phyloP scores from a whole-genome alignment of 2,888 invertebrate genomes.

The Crepidodera aurea region DNA sequence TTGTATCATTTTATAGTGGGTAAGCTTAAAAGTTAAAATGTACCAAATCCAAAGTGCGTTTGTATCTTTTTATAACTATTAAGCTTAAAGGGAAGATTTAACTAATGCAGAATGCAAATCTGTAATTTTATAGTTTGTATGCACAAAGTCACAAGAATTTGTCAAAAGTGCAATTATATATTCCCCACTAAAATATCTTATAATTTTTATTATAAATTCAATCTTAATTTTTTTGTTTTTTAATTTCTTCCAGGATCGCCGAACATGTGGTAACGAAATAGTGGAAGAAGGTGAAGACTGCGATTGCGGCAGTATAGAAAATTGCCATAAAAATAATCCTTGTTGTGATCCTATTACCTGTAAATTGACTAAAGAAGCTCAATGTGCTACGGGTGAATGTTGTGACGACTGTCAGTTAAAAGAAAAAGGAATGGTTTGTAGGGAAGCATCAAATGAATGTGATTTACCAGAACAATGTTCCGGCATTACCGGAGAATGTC shows the following conservation, averaged over 20 bases:
- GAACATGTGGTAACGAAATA: conserved; percentile 92
- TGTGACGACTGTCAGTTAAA: conserved; percentile 88
- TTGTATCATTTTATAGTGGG: too few relatives aligned
- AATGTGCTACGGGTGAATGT: conserved; percentile 93
- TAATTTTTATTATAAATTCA: too few relatives aligned
- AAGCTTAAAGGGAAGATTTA: too few relatives aligned
- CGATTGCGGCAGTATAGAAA: conserved; percentile 93
- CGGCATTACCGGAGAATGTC: conserved; percentile 89
- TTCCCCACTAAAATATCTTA: too few relatives aligned
- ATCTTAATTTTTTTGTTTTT: too few relatives aligned
- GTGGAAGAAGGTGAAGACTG: conserved; percentile 97
- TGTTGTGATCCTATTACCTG: conserved; percentile 99
- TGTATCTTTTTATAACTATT: too few relatives aligned
- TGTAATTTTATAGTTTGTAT: too few relatives aligned
- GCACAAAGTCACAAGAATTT: too few relatives aligned
- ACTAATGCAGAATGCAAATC: too few relatives aligned
- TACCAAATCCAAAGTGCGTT: too few relatives aligned
- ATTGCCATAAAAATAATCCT: conserved; percentile 86
- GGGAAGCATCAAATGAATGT: conserved; percentile 89
- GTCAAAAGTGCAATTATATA: too few relatives aligned
- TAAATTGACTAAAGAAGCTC: conserved; percentile 90
- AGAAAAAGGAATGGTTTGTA: conserved; percentile 78
- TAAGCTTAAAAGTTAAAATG: too few relatives aligned
- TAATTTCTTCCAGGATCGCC: conserved; percentile 58
- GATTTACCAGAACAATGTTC: conserved; percentile 95